Evolutionary conservation across 2,797 vertebrate genomes (phyloP).

Genomic region (Discoglossus pictus): DNA sequence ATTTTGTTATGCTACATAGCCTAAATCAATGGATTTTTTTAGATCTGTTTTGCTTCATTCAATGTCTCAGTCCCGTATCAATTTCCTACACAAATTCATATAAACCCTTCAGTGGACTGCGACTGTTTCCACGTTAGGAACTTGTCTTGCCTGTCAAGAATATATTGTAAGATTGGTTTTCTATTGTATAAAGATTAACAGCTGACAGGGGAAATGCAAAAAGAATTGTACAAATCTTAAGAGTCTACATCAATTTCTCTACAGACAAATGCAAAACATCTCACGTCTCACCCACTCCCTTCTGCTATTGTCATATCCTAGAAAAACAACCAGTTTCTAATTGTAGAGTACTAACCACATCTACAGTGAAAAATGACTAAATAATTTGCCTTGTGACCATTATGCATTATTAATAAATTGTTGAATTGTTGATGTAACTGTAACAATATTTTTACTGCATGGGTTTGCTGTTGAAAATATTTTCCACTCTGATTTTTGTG

Average conservation of each 20-base stretch:
- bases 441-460: conserved; percentile 36
- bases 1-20: too few relatives aligned
- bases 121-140: too few relatives aligned
- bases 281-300: conserved; percentile 46
- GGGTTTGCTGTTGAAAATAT: conserved; percentile 22
- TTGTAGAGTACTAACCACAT: conserved; percentile 65
- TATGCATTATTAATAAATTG: conserved; percentile 34
- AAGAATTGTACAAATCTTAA: conserved; percentile 20
- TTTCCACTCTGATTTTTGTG: conserved; percentile 14
- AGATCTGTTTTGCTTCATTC: too few relatives aligned
- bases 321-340: conserved; percentile 66
- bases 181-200: conserved; percentile 52
- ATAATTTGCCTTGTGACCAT: conserved; percentile 62
- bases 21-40: too few relatives aligned
- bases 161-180: conserved; percentile 33
- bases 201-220: conserved; percentile 60
- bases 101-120: too few relatives aligned
- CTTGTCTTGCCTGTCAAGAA: too few relatives aligned
- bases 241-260: conserved; percentile 50
- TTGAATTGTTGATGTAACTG: conserved; percentile 21
- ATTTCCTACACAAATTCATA: too few relatives aligned
- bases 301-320: conserved; percentile 60
- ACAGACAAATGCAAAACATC: conserved; percentile 38
- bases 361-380: conserved; percentile 62
- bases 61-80: too few relatives aligned